Percentiles rank a stretch among this genome's conserved stretches.
Conservation (phyloP, 2,888 invertebrate genomes). For the Psylliodes chrysocephalus region DNA sequence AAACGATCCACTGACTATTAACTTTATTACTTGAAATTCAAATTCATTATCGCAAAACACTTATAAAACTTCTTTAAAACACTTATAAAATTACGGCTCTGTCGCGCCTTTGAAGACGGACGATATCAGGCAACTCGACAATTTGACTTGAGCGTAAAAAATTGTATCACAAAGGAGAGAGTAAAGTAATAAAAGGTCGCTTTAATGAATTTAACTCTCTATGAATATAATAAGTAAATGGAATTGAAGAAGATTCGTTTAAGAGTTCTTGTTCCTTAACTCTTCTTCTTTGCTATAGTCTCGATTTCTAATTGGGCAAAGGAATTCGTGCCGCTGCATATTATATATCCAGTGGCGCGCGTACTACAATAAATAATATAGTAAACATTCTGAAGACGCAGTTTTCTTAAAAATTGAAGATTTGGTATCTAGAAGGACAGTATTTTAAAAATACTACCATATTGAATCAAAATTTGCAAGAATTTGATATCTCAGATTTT, state of each 20-base stretch:
- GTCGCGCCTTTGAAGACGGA: background rate
- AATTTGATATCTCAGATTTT: no score
- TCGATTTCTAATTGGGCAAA: constrained; percentile 32
- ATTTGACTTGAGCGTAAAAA: constrained; percentile 7
- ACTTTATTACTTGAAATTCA: no score
- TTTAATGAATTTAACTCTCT: constrained; percentile 31
- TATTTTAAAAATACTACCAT: no score
- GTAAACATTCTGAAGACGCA: no score
- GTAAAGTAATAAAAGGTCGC: constrained; percentile 25
- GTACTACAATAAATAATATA: no score
- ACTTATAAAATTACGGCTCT: background rate
- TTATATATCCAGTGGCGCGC: constrained; percentile 4
- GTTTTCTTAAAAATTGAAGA: no score
- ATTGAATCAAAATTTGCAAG: no score
- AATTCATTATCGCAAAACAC: background rate
- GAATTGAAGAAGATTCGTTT: constrained; percentile 36
- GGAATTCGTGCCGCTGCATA: constrained; percentile 2
- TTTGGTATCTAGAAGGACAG: no score
- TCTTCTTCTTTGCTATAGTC: constrained; percentile 22
- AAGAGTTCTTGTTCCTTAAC: constrained; percentile 28
- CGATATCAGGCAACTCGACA: constrained; percentile 9
- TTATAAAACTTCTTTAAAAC: background rate
- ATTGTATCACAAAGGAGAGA: constrained; percentile 31
- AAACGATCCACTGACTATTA: no score
- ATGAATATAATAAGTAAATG: constrained; percentile 36